Percentiles rank a stretch among this genome's conserved stretches.
Evolutionary conservation across 1,140 invertebrate species (phyloP).

Genomic region (Euwallacea fornicatus): DNA sequence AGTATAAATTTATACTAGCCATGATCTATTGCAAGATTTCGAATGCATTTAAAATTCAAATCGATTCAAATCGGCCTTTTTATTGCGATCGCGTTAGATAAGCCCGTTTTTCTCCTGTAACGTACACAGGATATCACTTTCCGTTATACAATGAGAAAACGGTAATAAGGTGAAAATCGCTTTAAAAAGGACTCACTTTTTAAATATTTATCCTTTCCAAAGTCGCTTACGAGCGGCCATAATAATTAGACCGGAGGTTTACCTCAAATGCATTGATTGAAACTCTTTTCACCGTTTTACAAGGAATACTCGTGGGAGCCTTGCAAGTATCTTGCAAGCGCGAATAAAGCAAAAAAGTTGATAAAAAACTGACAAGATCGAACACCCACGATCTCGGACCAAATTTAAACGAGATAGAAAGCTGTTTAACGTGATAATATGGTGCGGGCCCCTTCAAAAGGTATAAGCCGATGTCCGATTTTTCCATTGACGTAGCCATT

Average conservation of each 20-base stretch:
- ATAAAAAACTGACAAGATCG: conserved; percentile 29
- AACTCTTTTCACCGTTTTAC: not conserved
- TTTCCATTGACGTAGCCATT: conserved; percentile 23
- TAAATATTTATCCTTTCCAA: too few relatives aligned
- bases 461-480: conserved; percentile 12
- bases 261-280: too few relatives aligned
- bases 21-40: conserved; percentile 12
- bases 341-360: conserved; percentile 8
- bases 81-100: not conserved
- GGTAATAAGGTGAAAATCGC: not conserved
- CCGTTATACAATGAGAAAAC: conserved; percentile 7
- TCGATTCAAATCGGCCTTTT: conserved; percentile 5
- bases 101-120: not conserved
- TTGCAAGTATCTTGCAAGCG: not conserved
- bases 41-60: conserved; percentile 14
- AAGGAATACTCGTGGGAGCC: not conserved
- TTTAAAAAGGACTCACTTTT: too few relatives aligned
- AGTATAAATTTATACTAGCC: conserved; percentile 3
- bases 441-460: conserved; percentile 27
- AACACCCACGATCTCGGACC: conserved; percentile 32
- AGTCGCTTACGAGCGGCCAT: too few relatives aligned
- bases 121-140: conserved; percentile 12
- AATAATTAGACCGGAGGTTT: too few relatives aligned
- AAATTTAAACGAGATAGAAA: conserved; percentile 35
- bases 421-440: conserved; percentile 27